Conservation (phyloP, 2,888 invertebrate species). For the Hemistola chrysoprasaria region DNA sequence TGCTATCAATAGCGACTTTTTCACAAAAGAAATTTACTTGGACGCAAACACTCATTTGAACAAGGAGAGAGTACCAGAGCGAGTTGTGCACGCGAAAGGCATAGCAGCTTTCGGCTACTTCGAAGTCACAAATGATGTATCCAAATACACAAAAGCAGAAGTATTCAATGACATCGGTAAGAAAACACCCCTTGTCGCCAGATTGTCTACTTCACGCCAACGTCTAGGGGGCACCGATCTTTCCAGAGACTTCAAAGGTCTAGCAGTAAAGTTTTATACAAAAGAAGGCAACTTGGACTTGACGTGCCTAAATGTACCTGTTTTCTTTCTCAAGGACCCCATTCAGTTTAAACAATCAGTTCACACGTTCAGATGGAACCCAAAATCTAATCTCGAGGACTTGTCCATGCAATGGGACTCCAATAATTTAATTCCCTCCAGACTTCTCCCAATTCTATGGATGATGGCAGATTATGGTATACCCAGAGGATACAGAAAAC, state of each 20-base stretch:
- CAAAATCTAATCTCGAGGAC: slow-evolving; percentile 91
- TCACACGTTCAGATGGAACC: slow-evolving; percentile 95
- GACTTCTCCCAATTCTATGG: slow-evolving; percentile 88
- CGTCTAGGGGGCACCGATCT: slow-evolving; percentile 93
- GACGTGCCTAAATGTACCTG: slow-evolving; percentile 92
- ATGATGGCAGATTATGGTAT: slow-evolving; percentile 93
- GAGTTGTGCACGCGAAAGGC: slow-evolving; percentile 96
- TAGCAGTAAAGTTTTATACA: slow-evolving; percentile 95
- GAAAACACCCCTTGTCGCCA: slow-evolving; percentile 86
- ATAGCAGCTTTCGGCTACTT: slow-evolving; percentile 92
- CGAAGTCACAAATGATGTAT: slow-evolving; percentile 91
- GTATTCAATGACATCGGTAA: slow-evolving; percentile 89
- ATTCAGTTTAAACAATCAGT: slow-evolving; percentile 91
- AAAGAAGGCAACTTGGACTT: slow-evolving; percentile 94
- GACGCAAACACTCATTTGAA: slow-evolving; percentile 84
- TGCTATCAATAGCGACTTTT: slow-evolving; percentile 86
- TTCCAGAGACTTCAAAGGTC: slow-evolving; percentile 91
- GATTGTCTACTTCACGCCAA: slow-evolving; percentile 91
- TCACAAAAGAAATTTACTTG: slow-evolving; percentile 35
- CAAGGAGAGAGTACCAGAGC: slow-evolving; percentile 94
- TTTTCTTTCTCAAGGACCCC: slow-evolving; percentile 94
- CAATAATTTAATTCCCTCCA: slow-evolving; percentile 89
- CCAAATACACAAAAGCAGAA: slow-evolving; percentile 87
- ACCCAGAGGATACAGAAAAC: slow-evolving; percentile 93
- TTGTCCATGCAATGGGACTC: slow-evolving; percentile 95